Evolutionary conservation across 2,797 vertebrate species (phyloP).

Genomic region (Epinephelus malabaricus): DNA sequence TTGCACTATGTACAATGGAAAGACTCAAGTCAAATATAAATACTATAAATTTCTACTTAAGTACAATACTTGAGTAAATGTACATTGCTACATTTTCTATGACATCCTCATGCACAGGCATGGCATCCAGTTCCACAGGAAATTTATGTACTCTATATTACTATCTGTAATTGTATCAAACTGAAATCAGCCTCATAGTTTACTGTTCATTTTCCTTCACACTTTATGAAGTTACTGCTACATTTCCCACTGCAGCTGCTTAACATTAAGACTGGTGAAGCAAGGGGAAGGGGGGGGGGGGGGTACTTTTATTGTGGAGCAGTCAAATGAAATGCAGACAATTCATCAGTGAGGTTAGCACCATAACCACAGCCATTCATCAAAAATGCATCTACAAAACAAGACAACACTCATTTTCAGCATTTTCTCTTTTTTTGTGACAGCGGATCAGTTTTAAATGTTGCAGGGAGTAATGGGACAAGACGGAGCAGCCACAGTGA

Average conservation of each 20-base stretch:
- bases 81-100: too few relatives aligned
- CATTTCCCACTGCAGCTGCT: slow-evolving; percentile 1
- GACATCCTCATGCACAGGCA: too few relatives aligned
- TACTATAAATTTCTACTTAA: too few relatives aligned
- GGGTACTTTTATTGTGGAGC: not conserved
- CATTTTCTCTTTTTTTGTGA: not conserved
- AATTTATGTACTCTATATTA: not conserved
- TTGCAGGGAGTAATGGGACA: not conserved
- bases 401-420: not conserved
- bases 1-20: too few relatives aligned
- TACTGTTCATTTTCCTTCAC: not conserved
- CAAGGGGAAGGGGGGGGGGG: not conserved
- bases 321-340: not conserved
- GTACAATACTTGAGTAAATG: too few relatives aligned
- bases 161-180: not conserved
- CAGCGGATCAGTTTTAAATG: not conserved
- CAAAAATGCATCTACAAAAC: not conserved
- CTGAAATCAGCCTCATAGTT: not conserved
- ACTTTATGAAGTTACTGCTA: not conserved
- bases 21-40: too few relatives aligned
- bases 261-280: not conserved
- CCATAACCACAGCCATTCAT: not conserved
- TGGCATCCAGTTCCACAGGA: not conserved
- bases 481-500: not conserved
- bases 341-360: not conserved